These are phyloP conservation scores for Eospalax fontanierii DNA, from an alignment of 2,797 vertebrate species.

Conservation along the genomic window DNA sequence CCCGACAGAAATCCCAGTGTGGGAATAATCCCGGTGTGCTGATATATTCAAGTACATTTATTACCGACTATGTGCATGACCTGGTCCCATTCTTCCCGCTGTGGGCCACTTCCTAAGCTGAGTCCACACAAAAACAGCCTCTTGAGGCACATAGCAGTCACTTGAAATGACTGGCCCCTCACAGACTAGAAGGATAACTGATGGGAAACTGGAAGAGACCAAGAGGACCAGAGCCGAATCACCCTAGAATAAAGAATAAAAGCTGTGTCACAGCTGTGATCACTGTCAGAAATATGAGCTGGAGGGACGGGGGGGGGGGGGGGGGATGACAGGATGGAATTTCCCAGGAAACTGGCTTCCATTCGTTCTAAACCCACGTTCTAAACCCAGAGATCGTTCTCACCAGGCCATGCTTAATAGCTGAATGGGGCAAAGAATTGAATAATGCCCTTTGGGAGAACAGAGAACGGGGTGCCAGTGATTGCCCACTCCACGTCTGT, in stretches of 20 bases:
- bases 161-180: background rate
- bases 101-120: background rate
- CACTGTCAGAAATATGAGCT: constrained; percentile 25
- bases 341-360: constrained; percentile 33
- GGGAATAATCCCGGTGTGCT: no score
- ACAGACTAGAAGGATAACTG: background rate
- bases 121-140: background rate
- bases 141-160: background rate
- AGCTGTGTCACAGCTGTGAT: background rate
- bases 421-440: constrained; percentile 29
- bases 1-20: background rate
- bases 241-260: constrained; percentile 46
- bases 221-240: background rate
- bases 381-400: constrained; percentile 57
- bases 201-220: background rate
- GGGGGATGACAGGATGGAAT: constrained; percentile 30
- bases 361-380: no score
- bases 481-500: background rate
- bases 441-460: constrained; percentile 36
- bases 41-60: background rate
- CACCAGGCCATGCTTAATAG: constrained; percentile 49
- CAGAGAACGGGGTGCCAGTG: background rate
- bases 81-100: background rate
- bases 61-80: background rate
- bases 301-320: background rate